phyloP scores from a whole-genome alignment of 2,797 vertebrate species.

The Gymnodraco acuticeps region DNA sequence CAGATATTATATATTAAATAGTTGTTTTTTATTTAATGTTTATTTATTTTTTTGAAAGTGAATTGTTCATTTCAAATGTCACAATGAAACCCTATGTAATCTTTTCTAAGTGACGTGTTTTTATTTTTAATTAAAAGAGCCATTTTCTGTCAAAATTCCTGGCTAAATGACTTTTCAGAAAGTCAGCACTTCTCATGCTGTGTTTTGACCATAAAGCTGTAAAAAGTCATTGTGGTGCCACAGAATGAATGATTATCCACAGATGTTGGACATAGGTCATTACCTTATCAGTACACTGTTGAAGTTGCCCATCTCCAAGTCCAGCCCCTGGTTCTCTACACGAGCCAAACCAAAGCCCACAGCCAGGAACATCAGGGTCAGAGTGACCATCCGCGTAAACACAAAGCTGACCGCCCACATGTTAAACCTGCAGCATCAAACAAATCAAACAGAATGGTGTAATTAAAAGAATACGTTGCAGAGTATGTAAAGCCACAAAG shows the following conservation, averaged over 20 bases:
- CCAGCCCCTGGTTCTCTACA: constrained; percentile 90
- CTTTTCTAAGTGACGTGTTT: not conserved
- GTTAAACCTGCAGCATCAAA: constrained; percentile 86
- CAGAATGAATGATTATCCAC: constrained; percentile 26
- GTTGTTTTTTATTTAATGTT: too few species aligned
- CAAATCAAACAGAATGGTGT: not conserved
- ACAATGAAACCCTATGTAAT: not conserved
- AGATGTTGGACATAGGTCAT: not conserved
- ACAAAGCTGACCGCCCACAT: constrained; percentile 95
- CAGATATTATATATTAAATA: not conserved
- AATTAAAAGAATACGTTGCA: not conserved
- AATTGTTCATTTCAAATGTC: not conserved
- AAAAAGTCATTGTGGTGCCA: not conserved
- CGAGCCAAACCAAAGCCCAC: constrained; percentile 94
- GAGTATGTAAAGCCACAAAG: not conserved
- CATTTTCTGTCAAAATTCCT: not conserved
- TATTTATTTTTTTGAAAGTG: too few species aligned
- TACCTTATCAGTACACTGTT: constrained; percentile 94
- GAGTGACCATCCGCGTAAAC: constrained; percentile 92
- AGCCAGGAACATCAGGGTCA: constrained; percentile 94
- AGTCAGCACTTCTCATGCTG: too few species aligned
- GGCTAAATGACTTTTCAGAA: not conserved
- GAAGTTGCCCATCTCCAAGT: constrained; percentile 92
- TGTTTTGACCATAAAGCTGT: too few species aligned
- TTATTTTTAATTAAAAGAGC: not conserved